Evolutionary conservation across 2,888 invertebrate genomes (phyloP).

Genomic region (Scrobipalpa costella): DNA sequence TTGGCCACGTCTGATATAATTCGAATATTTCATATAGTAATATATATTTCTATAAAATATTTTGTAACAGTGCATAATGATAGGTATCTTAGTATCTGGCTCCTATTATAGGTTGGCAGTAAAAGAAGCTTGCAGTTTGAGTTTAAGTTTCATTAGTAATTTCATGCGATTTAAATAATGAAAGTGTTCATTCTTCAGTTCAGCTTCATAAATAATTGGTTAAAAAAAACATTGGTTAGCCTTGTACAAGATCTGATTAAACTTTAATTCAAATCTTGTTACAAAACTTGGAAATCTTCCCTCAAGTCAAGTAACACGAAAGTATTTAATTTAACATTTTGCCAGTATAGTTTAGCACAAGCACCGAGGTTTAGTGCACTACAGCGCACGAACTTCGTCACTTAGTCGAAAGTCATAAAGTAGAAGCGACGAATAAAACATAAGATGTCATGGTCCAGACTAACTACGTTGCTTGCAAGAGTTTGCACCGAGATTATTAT

Average conservation of each 20-base stretch:
- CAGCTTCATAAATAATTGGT: too few relatives aligned
- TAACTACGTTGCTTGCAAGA: not conserved
- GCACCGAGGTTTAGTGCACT: constrained; percentile 16
- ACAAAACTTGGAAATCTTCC: constrained; percentile 1
- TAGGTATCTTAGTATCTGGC: too few relatives aligned
- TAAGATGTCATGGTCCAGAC: constrained; percentile 12
- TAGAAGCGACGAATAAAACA: constrained; percentile 15
- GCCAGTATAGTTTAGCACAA: constrained; percentile 14
- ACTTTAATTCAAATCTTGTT: not conserved
- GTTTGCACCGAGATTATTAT: constrained; percentile 13
- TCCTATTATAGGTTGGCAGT: too few relatives aligned
- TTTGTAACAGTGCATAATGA: too few relatives aligned
- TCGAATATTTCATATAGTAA: too few relatives aligned
- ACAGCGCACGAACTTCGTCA: constrained; percentile 8
- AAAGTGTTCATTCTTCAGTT: too few relatives aligned
- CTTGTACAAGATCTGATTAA: not conserved
- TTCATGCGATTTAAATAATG: too few relatives aligned
- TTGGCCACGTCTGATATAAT: too few relatives aligned
- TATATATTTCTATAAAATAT: too few relatives aligned
- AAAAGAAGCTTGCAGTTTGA: too few relatives aligned
- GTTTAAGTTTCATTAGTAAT: too few relatives aligned
- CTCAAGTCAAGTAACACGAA: constrained; percentile 1
- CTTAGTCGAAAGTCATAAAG: constrained; percentile 20
- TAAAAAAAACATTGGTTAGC: too few relatives aligned
- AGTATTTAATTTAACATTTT: constrained; percentile 20